Evolutionary conservation across 2,797 vertebrate genomes (phyloP).

Genomic region (Melanotaenia trifasciata): DNA sequence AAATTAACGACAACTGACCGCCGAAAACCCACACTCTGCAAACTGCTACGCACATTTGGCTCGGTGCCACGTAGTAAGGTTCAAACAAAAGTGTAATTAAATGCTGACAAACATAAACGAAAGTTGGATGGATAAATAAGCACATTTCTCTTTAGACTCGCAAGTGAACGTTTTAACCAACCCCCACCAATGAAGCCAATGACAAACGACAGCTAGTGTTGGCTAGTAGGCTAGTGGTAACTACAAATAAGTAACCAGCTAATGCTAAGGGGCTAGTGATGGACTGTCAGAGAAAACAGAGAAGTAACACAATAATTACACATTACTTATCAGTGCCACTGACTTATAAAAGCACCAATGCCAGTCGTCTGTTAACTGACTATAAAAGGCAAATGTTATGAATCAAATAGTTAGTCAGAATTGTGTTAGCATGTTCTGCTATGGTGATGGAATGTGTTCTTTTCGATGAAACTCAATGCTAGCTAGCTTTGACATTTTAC

Average conservation of each 20-base stretch:
- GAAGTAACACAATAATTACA: background rate
- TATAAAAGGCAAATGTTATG: background rate
- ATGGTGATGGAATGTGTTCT: constrained; percentile 68
- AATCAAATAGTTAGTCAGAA: constrained; percentile 24
- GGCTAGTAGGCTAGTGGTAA: constrained; percentile 45
- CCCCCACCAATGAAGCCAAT: constrained; percentile 40
- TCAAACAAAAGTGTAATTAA: background rate
- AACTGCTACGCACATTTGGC: background rate
- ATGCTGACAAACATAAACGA: background rate
- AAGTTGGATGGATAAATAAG: background rate
- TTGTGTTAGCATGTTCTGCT: constrained; percentile 60
- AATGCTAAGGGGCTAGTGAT: constrained; percentile 40
- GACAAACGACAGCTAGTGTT: constrained; percentile 45
- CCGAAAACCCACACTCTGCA: background rate
- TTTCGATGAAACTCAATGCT: constrained; percentile 34
- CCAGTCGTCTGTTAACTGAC: background rate
- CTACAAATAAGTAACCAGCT: constrained; percentile 46
- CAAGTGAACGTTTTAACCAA: constrained; percentile 25
- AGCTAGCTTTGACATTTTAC: constrained; percentile 14
- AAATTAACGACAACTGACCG: constrained; percentile 23
- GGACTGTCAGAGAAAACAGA: constrained; percentile 8
- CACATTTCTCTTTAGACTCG: background rate
- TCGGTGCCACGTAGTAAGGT: background rate
- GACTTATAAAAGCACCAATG: background rate
- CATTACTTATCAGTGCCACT: fast-evolving